phyloP scores from a whole-genome alignment of 2,888 invertebrate species.

The Carcina quercana region DNA sequence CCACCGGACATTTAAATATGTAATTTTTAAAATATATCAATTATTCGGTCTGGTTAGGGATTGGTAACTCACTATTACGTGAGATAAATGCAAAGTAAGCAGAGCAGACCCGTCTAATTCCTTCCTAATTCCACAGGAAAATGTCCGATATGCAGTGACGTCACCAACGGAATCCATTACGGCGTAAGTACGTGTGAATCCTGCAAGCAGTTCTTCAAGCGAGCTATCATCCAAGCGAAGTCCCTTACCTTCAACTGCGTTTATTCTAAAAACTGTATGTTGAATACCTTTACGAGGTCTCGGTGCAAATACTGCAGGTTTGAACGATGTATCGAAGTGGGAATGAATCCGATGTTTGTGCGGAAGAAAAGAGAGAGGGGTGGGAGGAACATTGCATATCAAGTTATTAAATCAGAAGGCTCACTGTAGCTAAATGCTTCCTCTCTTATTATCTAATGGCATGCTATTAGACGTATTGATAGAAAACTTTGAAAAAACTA shows the following conservation, averaged over 20 bases:
- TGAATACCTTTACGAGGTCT: conserved; percentile 15
- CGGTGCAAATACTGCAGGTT: conserved; percentile 32
- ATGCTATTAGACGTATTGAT: too few species aligned
- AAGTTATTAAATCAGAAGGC: too few species aligned
- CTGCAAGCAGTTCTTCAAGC: conserved; percentile 41
- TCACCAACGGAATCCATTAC: conserved; percentile 33
- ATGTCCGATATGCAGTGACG: conserved; percentile 36
- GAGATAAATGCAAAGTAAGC: too few species aligned
- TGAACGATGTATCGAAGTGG: conserved; percentile 28
- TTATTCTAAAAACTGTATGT: conserved; percentile 10
- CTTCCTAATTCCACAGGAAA: neutral
- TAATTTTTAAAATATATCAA: too few species aligned
- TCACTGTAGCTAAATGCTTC: too few species aligned
- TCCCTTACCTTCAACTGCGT: conserved; percentile 16
- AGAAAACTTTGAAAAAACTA: too few species aligned
- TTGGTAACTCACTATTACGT: too few species aligned
- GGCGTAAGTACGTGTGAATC: conserved; percentile 38
- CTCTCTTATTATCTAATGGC: too few species aligned
- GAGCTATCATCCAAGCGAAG: conserved; percentile 22
- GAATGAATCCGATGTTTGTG: conserved; percentile 30
- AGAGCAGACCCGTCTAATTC: too few species aligned
- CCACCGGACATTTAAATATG: too few species aligned
- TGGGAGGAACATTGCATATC: conserved; percentile 5
- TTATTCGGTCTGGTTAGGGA: too few species aligned
- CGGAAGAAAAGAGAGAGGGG: conserved; percentile 12